Evolutionary conservation across 1,140 invertebrate species (phyloP), one percentile per base, ranked within the genome.

Genomic region (Holotrichia oblita): DNA sequence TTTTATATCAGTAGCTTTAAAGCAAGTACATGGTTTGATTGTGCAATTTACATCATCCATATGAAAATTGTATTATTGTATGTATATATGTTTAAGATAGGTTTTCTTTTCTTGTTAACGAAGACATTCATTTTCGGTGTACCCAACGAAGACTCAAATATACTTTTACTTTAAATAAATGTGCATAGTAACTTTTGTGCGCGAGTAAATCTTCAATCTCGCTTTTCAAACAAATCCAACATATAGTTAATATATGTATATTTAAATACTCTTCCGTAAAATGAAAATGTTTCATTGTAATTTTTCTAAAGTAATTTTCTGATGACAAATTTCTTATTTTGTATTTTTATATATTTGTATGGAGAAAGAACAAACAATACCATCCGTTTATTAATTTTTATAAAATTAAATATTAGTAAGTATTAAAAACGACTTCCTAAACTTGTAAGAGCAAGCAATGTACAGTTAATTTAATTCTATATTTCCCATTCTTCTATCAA

Each of bases 1-100:
- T 64, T 64, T 64, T 64, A 22, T 64, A 64, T 22, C 61, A 64
- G 61, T 64, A 64, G 61, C 61, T 64, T 64, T 64, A 64, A 64
- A 24, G 24, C 61, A 64, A 24, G 17, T 64, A 64, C 17, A 64
- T 64, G 12, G 17, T 64, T 64, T 64, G 17, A 64, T 64, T 64
- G 61, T 64, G 61, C 61, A 64, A 64, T 64, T 64, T 2, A 64
- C 61, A 64, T 64, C 61, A 6, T 64, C 22, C 61, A 64, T 64
- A 22, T 12, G 17, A 22, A 64, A 64, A 22, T 12, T 64, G 61
- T 64, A 64, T 61, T 61, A 61, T 64, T 64, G 9, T 64, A 24
- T 64, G 61, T 64, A 64, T 22, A 64, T 64, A 64, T 17, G n/a
- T 64, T 64, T 64, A 48, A 48, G 44, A n/a, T 64, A 24, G 10